A percentile compares a stretch with the other conserved stretches of the same genome.
Evolutionary conservation across 1,140 invertebrate species (phyloP).

Genomic region (Pararge aegeria): DNA sequence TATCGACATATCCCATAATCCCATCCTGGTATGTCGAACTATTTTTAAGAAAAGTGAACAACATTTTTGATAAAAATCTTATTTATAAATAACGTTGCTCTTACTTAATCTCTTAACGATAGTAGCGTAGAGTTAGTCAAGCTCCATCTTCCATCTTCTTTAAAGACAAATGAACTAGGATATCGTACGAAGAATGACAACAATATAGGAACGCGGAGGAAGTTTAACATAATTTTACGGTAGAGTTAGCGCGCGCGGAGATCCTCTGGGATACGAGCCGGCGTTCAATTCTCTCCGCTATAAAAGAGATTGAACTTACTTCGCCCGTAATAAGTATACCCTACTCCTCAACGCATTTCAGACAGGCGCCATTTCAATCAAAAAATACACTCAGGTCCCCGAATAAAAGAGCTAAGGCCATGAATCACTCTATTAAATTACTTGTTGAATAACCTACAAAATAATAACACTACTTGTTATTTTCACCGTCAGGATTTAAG

Average conservation of each 20-base stretch:
- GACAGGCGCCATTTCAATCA: conserved; percentile 45
- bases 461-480: conserved; percentile 22
- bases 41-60: no score
- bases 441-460: conserved; percentile 22
- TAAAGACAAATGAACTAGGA: conserved; percentile 35
- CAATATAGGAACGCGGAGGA: conserved; percentile 52
- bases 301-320: conserved; percentile 75
- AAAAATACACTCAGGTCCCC: conserved; percentile 32
- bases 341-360: conserved; percentile 44
- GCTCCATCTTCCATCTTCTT: not conserved
- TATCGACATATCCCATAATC: no score
- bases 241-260: conserved; percentile 49
- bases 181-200: conserved; percentile 51
- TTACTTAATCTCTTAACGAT: not conserved
- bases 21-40: no score
- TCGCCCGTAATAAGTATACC: conserved; percentile 60
- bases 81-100: no score
- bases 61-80: no score
- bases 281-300: conserved; percentile 59
- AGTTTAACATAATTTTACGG: conserved; percentile 74
- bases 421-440: conserved; percentile 18
- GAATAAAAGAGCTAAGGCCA: conserved; percentile 24
- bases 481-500: conserved; percentile 11
- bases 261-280: conserved; percentile 50
- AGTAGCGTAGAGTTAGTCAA: not conserved